These are phyloP conservation scores for Synergus umbraculus DNA, from an alignment of 2,888 invertebrate species.

Conservation along the genomic window DNA sequence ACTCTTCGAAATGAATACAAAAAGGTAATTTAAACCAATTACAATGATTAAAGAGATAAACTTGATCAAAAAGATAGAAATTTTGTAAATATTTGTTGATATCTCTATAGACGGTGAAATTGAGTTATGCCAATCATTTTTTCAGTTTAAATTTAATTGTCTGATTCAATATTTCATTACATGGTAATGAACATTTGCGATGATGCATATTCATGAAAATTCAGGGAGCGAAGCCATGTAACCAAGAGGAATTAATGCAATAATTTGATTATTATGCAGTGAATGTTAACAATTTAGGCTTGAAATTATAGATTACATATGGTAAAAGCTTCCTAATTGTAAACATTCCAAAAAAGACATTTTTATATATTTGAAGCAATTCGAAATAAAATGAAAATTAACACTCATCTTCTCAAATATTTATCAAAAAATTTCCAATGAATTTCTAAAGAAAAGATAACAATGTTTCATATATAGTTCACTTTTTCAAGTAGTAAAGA, in stretches of 20 bases:
- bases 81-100: conserved; percentile 8
- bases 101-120: not conserved
- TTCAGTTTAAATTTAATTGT: conserved; percentile 12
- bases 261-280: conserved; percentile 5
- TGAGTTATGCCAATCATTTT: not conserved
- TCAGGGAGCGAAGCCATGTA: not conserved
- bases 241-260: conserved; percentile 15
- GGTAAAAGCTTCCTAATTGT: not conserved
- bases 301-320: not conserved
- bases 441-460: too few species aligned
- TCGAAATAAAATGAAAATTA: not conserved
- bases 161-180: conserved; percentile 20
- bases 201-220: conserved; percentile 17
- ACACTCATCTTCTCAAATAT: not conserved
- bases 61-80: conserved; percentile 12
- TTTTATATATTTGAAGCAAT: not conserved
- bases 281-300: not conserved
- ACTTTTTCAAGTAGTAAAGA: not conserved
- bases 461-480: not conserved
- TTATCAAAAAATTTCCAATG: not conserved
- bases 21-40: not conserved
- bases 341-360: not conserved
- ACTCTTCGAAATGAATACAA: not conserved
- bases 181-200: conserved; percentile 10
- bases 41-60: not conserved